Base-by-base conservation (phyloP, 1,140 invertebrate species). In the Bombus fervidus region DNA sequence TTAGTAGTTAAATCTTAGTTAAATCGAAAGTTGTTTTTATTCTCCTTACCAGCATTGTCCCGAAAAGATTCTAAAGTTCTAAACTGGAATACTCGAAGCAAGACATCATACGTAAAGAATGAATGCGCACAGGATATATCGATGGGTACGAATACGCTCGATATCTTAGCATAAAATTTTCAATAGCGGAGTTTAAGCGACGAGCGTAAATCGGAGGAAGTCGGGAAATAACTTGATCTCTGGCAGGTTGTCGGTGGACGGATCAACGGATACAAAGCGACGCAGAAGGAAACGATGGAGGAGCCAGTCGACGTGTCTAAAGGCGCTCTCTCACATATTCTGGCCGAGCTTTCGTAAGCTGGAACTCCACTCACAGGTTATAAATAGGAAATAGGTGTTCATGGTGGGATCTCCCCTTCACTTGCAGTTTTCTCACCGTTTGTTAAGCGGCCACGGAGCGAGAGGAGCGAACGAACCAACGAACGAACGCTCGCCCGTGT, bases 391-490 rank as follows among this genome's bases (percentile, higher is more conserved):
- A 90, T 86, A 80, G 72, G 77, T 64, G 80, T n/a, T 39, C 66
- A 73, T 64, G 76, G 57, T 76, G 78, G 74, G 66, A 88, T 85
- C 84, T 88, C 78, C 84, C 89, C 84, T 91, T 91, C 86, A 86
- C 90, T 90, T 76, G 83, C 77, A 90, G 64, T 88, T 91, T 88
- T 83, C 89, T 86, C 90, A 83, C 79, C 81, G 86, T 82, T 82
- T 88, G 72, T 88, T 90, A 81, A 85, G 71, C 77, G 76, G 39
- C 47, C 47, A 53, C 47, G 47, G 18, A 53, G 47, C 47, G 47
- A 59, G 31, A 75, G 34, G n/a, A 68, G 37, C 69, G 28, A 59
- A 31, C 57, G 13, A 15, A 25, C 53, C 53, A 39, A 34, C 53
- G 22, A 18, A n/a, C 75, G 57, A 2, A 4, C 37, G 57, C 74